Evolutionary conservation across 2,113 vertebrate species (phyloP), one percentile per base, ranked within the genome.

Genomic region (Megaceryle maxima): DNA sequence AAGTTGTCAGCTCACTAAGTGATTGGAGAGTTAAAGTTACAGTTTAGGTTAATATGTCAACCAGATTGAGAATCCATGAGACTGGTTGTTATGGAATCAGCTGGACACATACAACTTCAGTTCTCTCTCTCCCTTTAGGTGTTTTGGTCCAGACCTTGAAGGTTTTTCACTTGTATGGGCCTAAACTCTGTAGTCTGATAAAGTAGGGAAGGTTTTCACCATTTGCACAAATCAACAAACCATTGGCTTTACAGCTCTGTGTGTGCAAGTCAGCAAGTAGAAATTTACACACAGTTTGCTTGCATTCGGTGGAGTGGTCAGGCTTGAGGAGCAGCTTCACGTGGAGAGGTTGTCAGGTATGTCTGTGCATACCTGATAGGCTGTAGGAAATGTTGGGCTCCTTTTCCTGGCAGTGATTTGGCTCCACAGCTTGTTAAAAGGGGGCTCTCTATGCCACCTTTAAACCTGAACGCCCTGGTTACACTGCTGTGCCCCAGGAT

Each of bases 371-470:
- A n/a, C 37, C 35, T 66, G 16, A 4, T 0, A 55, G 48, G 56
- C 35, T 50, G 6, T 12, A 41, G 80, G 48, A 63, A 41, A 46
- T 37, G 41, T 0, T 62, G 53, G 48, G 11, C 17, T 48, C 5
- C 13, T 22, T 25, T 25, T 48, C 31, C n/a, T 50, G 31, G 22
- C 41, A 35, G 31, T 33, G 50, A 28, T 50, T 72, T 43, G 69
- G 25, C 64, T 81, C n/a, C 0, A 0, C 31, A 55, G 5, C 18
- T 37, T 77, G 16, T 48, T 74, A 37, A 39, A 59, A 64, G 29
- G 12, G 31, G 3, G 6, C 7, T 16, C 17, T 31, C 26, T 7
- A 10, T 63, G 29, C 15, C n/a, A 28, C 48, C 26, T 51, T 41
- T n/a, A 64, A 70, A 16, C 7, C 66, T 74, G 43, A 78, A 55